Base-by-base conservation (phyloP, 2,113 vertebrate genomes). In the Oenanthe oenanthe region DNA sequence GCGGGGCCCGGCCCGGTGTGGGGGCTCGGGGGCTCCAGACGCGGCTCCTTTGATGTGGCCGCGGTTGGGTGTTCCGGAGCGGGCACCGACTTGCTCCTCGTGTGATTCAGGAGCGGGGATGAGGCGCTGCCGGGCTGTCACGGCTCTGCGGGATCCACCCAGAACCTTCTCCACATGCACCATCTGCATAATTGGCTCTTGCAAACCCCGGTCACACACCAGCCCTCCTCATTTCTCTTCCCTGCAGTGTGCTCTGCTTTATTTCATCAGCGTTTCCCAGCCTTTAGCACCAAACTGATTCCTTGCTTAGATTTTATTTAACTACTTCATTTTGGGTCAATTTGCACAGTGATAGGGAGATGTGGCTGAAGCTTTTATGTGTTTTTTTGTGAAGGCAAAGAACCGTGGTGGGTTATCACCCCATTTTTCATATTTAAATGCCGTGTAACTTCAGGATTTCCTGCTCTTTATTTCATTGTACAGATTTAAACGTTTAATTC, bases 131-230 rank as follows among this genome's bases (percentile, higher is more conserved):
- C 31, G 16, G 80, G 51, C 73, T 65, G 76, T 72, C 78, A 61
- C 62, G 47, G 62, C 93, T 70, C 86, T 38, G 90, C 92, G 21
- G 80, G 76, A 95, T 72, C 86, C 91, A 54, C 95, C 96, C 94
- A 97, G 96, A 97, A 95, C 84, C 89, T 96, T 96, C 95, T 88
- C 61, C 77, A 61, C 73, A 48, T 40, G 91, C 86, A 36, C 34
- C 84, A 48, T 84, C 85, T 88, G 91, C 94, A 74, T 84, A 71
- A 74, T 60, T 48, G 88, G 89, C 94, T 89, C 88, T 29, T 10
- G 24, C 61, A 12, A 43, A 18, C 19, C 6, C 53, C 67, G 58
- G 17, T 26, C 76, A 16, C 67, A 58, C 58, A 1, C 10, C 61
- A 34, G 43, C 48, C 29, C 40, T 68, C 51, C 1, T n/a, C 68